Evolutionary conservation across 2,888 invertebrate genomes (phyloP), one percentile per base, ranked within the genome.

Genomic region (Clivina fossor): DNA sequence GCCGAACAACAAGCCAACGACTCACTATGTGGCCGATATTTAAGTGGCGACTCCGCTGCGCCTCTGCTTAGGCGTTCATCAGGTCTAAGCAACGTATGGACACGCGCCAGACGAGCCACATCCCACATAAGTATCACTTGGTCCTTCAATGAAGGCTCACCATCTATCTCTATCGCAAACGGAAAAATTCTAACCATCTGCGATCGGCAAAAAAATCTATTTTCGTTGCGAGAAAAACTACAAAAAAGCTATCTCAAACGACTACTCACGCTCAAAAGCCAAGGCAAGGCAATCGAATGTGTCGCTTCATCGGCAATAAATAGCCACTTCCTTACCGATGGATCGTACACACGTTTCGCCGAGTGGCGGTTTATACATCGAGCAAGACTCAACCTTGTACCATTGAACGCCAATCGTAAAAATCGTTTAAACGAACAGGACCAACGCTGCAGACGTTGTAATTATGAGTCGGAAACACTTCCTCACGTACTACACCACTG

Each of bases 401-500:
- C 61, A 1, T 41, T 59, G 1, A 53, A 53, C 18, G 56, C 19
- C 2, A 19, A 40, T n/a, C n/a, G n/a, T n/a, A n/a, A n/a, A n/a
- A n/a, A n/a, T n/a, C n/a, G n/a, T n/a, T n/a, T n/a, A n/a, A n/a
- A n/a, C n/a, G n/a, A n/a, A n/a, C n/a, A n/a, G n/a, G n/a, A n/a
- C n/a, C n/a, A n/a, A 30, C 37, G 63, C 0, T 68, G 68, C 57
- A 56, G 67, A 41, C 50, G 57, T 1, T 69, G 68, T 56, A 63
- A 65, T 0, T 48, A 57, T 2, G 26, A 7, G 1, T 44, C 56
- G 3, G 69, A 72, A 49, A 67, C 69, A 2, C 59, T 73, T n/a
- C 68, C 70, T 1, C 69, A 72, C 26, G 70, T 73, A 13, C 44
- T 71, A 7, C 63, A 64, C 46, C 69, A 71, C 61, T 73, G 72